phyloP scores from a whole-genome alignment of 2,113 vertebrate species.

The Ailurus styani region DNA sequence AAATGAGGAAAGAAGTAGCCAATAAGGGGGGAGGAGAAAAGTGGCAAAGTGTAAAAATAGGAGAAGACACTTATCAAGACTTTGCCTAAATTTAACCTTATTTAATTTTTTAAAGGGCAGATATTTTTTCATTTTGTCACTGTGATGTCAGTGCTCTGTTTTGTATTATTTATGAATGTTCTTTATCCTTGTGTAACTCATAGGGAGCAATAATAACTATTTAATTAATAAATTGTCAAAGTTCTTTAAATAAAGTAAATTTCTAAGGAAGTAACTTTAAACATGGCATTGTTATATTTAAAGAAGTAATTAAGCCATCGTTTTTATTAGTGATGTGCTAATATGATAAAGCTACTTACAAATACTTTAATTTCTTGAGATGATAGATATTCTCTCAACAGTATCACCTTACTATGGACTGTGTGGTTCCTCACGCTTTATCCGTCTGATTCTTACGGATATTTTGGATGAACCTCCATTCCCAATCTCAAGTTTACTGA shows the following conservation, averaged over 20 bases:
- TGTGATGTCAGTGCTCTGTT: not conserved
- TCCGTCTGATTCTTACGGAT: not conserved
- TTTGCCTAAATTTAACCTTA: not conserved
- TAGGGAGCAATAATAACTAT: not conserved
- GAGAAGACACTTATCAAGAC: not conserved
- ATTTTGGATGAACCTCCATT: not conserved
- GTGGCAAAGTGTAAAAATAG: not conserved
- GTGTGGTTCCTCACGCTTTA: not conserved
- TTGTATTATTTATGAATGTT: not conserved
- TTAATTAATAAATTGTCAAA: not conserved
- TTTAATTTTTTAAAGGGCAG: not conserved
- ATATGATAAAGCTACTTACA: not conserved
- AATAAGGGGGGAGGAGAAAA: not conserved
- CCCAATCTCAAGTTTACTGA: not conserved
- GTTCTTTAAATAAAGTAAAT: not conserved
- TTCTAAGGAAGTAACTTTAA: not conserved
- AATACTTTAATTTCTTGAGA: not conserved
- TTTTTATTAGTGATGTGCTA: not conserved
- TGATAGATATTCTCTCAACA: not conserved
- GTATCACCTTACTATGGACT: not conserved
- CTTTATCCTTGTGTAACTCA: not conserved
- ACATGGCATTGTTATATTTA: not conserved
- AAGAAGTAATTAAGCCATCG: not conserved
- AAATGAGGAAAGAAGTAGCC: not conserved
- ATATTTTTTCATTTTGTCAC: not conserved